These are phyloP conservation scores for Pelagia noctiluca DNA, from an alignment of 30 jellyfish, hydroid and myxozoan species.

Conservation along the genomic window DNA sequence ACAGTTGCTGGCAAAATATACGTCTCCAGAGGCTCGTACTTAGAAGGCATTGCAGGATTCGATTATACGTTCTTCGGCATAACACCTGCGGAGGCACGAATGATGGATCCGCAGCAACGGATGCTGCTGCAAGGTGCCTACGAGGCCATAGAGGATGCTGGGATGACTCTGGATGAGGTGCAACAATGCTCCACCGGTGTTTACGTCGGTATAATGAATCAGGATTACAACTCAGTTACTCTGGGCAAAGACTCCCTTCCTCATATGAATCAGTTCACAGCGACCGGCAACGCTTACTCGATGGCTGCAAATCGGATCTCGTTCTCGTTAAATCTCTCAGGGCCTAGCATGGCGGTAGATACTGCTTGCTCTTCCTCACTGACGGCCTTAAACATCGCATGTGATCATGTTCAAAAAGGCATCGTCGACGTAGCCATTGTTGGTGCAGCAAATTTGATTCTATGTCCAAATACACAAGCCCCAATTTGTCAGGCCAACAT, in stretches of 20 bases:
- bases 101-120: too few species aligned
- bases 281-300: conserved; percentile 54
- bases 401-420: conserved; percentile 50
- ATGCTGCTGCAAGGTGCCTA: conserved; percentile 68
- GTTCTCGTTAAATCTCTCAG: conserved; percentile 53
- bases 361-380: conserved; percentile 68
- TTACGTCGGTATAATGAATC: conserved; percentile 60
- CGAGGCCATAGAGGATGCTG: conserved; percentile 77
- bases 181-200: too few species aligned
- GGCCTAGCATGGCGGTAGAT: conserved; percentile 62
- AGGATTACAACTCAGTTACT: conserved; percentile 17
- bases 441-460: conserved; percentile 52
- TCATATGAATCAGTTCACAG: conserved; percentile 43
- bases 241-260: background rate
- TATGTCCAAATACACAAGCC: conserved; percentile 40
- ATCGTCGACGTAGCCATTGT: conserved; percentile 55
- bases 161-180: too few species aligned
- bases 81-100: too few species aligned
- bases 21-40: conserved; percentile 54
- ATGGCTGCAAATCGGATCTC: conserved; percentile 62
- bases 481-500: conserved; percentile 56
- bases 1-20: conserved; percentile 46
- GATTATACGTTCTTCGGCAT: conserved; percentile 66
- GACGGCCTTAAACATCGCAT: conserved; percentile 63
- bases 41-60: conserved; percentile 45